Evolutionary conservation across 2,797 vertebrate species (phyloP).

Genomic region (Euthynnus affinis): DNA sequence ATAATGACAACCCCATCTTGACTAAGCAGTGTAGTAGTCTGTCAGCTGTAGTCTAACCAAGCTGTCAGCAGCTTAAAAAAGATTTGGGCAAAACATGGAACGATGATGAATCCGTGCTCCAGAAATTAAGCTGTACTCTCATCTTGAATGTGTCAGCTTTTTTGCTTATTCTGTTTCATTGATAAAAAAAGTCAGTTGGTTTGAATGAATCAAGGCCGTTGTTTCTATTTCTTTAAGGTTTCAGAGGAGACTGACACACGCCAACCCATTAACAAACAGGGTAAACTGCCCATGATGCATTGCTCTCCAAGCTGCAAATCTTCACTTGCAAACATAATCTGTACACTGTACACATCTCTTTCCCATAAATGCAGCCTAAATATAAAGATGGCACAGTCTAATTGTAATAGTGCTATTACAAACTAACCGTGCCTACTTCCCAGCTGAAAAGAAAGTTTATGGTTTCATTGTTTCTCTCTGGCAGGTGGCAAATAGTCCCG

Average conservation of each 20-base stretch:
- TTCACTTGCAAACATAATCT: neutral
- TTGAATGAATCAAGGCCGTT: neutral
- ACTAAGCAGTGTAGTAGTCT: neutral
- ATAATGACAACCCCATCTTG: neutral
- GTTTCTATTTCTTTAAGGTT: neutral
- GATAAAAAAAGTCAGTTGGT: neutral
- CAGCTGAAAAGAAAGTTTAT: neutral
- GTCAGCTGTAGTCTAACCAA: too few relatives aligned
- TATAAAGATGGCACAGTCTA: neutral
- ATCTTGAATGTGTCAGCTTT: neutral
- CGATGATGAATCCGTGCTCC: neutral
- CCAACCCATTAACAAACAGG: neutral
- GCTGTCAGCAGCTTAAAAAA: too few relatives aligned
- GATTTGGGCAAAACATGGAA: neutral
- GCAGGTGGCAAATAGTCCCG: neutral
- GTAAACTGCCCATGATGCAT: neutral
- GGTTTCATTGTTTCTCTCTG: neutral
- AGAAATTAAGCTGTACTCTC: neutral
- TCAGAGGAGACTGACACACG: neutral
- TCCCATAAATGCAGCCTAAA: neutral
- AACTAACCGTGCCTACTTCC: neutral
- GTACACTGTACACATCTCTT: too few relatives aligned
- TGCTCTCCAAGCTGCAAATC: neutral
- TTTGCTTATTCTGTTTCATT: neutral
- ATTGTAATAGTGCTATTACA: neutral